Evolutionary conservation across 2,797 vertebrate species (phyloP).

Genomic region (Trematomus bernacchii): DNA sequence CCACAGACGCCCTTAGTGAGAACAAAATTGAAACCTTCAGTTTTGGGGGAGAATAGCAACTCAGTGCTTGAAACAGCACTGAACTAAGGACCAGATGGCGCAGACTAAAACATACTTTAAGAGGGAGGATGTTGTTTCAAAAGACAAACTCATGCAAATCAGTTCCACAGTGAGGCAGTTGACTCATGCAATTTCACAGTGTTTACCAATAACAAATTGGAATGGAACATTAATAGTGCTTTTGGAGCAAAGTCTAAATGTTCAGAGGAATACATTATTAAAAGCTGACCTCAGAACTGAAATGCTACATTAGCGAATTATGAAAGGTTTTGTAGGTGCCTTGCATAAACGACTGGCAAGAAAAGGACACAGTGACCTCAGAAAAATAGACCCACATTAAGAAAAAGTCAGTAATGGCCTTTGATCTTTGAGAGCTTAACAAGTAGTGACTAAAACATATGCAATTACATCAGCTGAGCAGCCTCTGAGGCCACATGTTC

Average conservation of each 20-base stretch:
- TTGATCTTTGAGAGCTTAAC: constrained; percentile 67
- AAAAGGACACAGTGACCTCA: constrained; percentile 54
- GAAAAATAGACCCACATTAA: constrained; percentile 62
- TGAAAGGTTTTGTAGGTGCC: constrained; percentile 63
- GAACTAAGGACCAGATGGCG: constrained; percentile 77
- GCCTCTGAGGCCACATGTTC: constrained; percentile 55
- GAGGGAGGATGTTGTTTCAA: constrained; percentile 74
- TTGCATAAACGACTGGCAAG: constrained; percentile 56
- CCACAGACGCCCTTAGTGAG: constrained; percentile 52
- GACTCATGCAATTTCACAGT: constrained; percentile 78
- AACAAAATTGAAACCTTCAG: constrained; percentile 74
- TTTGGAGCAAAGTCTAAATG: constrained; percentile 67
- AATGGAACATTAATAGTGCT: constrained; percentile 75
- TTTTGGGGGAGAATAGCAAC: constrained; percentile 64
- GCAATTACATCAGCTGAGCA: constrained; percentile 61
- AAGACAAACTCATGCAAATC: constrained; percentile 79
- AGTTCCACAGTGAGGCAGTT: constrained; percentile 71
- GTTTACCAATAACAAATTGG: constrained; percentile 84
- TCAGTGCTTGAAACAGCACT: constrained; percentile 52
- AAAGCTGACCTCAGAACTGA: constrained; percentile 63
- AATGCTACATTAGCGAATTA: constrained; percentile 82
- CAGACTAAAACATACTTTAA: constrained; percentile 73
- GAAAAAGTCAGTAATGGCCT: constrained; percentile 58
- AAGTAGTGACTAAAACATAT: constrained; percentile 61
- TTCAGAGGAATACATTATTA: constrained; percentile 70